A percentile compares a stretch with the other conserved stretches of the same genome.
These are phyloP conservation scores for Romanogobio albipinnatus DNA, from an alignment of 2,113 vertebrate genomes.

Conservation along the genomic window DNA sequence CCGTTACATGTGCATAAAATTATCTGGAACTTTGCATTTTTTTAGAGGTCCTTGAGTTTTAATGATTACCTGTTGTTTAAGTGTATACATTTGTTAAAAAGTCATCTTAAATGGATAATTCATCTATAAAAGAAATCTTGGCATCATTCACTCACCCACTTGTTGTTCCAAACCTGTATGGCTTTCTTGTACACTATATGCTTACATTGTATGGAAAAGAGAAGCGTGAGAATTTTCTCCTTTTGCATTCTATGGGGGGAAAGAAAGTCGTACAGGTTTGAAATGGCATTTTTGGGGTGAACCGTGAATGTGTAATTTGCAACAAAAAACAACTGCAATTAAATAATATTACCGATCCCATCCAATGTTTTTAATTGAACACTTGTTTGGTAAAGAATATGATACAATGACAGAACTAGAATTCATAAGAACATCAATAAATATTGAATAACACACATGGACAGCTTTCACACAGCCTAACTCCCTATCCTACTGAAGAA, in stretches of 20 bases:
- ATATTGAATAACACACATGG: conserved; percentile 73
- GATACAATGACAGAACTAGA: conserved; percentile 77
- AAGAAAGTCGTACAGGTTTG: background rate
- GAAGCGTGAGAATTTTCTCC: background rate
- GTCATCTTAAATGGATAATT: background rate
- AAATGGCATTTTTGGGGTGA: background rate
- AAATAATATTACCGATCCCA: conserved; percentile 67
- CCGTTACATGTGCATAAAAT: background rate
- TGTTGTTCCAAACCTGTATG: background rate
- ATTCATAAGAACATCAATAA: conserved; percentile 78
- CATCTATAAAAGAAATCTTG: background rate
- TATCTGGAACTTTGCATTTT: background rate
- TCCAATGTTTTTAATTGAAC: conserved; percentile 78
- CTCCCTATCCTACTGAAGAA: background rate
- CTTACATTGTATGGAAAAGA: background rate
- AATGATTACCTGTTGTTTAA: background rate
- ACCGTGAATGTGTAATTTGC: background rate
- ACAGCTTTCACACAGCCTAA: conserved; percentile 66
- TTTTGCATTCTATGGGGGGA: background rate
- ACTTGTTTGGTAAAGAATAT: conserved; percentile 77
- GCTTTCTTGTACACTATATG: background rate
- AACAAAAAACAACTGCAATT: conserved; percentile 42
- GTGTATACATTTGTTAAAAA: background rate
- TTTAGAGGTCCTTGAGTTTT: background rate
- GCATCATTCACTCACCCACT: background rate